Evolutionary conservation across 2,113 vertebrate species (phyloP).

Genomic region (Varanus salvator): DNA sequence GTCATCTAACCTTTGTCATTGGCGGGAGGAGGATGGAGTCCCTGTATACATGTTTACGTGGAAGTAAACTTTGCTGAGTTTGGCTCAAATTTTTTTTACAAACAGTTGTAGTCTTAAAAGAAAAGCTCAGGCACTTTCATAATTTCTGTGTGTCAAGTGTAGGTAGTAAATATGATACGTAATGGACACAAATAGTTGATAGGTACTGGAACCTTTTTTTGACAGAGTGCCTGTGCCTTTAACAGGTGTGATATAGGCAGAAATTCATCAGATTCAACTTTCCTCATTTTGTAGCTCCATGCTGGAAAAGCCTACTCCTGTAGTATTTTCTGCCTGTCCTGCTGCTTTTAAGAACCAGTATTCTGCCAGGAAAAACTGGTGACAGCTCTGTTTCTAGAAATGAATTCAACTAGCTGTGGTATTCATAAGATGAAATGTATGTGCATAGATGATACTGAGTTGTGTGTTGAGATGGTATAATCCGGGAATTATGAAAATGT

Average conservation of each 20-base stretch:
- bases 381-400: background rate
- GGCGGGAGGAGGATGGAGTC: background rate
- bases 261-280: background rate
- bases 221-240: background rate
- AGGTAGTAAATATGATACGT: background rate
- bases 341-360: background rate
- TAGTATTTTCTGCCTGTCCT: background rate
- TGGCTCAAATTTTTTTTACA: background rate
- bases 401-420: background rate
- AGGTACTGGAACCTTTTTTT: background rate
- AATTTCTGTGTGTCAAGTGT: background rate
- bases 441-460: background rate
- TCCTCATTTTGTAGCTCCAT: background rate
- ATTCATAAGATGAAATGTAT: background rate
- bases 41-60: background rate
- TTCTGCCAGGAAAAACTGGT: background rate
- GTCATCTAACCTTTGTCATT: too few species aligned
- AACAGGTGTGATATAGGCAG: background rate
- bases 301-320: background rate
- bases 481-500: background rate
- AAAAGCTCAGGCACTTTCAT: background rate
- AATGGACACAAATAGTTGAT: background rate
- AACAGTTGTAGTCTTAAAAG: background rate
- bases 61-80: background rate
- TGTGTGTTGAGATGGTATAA: background rate